Evolutionary conservation across 53 echinoderm and acorn worm genomes (phyloP).

Genomic region (Apostichopus leukothele): DNA sequence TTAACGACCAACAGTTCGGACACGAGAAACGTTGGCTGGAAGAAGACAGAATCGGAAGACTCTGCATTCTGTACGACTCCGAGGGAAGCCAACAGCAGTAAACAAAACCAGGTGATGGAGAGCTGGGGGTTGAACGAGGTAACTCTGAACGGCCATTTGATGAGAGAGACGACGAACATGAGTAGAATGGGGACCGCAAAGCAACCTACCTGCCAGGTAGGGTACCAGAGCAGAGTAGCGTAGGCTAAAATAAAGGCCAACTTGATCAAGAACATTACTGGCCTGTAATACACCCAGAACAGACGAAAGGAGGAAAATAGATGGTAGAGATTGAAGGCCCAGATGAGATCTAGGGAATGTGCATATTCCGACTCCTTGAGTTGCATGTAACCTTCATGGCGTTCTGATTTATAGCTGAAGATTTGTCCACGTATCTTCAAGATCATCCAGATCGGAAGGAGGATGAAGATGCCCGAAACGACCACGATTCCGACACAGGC

Average conservation of each 20-base stretch:
- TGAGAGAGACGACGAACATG: slow-evolving; percentile 62
- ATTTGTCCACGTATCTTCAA: slow-evolving; percentile 83
- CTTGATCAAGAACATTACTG: slow-evolving; percentile 86
- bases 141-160: slow-evolving; percentile 89
- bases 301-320: slow-evolving; percentile 94
- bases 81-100: slow-evolving; percentile 72
- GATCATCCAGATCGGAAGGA: slow-evolving; percentile 93
- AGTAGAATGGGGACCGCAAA: slow-evolving; percentile 63
- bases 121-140: slow-evolving; percentile 85
- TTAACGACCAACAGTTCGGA: slow-evolving; percentile 75
- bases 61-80: slow-evolving; percentile 88
- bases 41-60: slow-evolving; percentile 74
- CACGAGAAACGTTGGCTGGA: slow-evolving; percentile 68
- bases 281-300: slow-evolving; percentile 93
- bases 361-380: slow-evolving; percentile 92
- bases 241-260: slow-evolving; percentile 72
- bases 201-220: slow-evolving; percentile 77
- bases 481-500: slow-evolving; percentile 63
- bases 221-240: slow-evolving; percentile 69
- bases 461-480: slow-evolving; percentile 69
- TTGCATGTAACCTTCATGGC: slow-evolving; percentile 95
- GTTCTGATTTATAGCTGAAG: slow-evolving; percentile 75
- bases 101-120: slow-evolving; percentile 69
- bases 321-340: slow-evolving; percentile 89
- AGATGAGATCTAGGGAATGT: slow-evolving; percentile 85